Evolutionary conservation across 2,797 vertebrate species (phyloP).

Genomic region (Channa striata): DNA sequence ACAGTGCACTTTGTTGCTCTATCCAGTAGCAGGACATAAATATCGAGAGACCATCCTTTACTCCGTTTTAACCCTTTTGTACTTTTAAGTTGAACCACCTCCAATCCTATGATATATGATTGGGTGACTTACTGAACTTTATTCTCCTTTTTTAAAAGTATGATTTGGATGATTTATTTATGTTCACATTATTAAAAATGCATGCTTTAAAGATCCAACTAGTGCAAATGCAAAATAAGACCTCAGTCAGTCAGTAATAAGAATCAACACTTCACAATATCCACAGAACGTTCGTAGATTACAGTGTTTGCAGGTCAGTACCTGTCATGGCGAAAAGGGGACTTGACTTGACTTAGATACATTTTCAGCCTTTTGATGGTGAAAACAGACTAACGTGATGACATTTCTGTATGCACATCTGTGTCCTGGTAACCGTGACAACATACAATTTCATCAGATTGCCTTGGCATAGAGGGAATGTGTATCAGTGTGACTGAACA

Average conservation of each 20-base stretch:
- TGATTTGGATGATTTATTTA: conserved; percentile 59
- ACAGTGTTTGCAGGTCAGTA: conserved; percentile 6
- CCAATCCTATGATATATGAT: conserved; percentile 20
- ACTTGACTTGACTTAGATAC: too few species aligned
- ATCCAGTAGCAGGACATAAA: conserved; percentile 19
- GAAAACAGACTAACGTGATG: too few species aligned
- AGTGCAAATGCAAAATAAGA: conserved; percentile 41
- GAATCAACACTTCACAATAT: conserved; percentile 4
- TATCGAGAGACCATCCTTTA: conserved; percentile 3
- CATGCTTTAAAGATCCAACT: conserved; percentile 44
- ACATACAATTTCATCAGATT: background rate
- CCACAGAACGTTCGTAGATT: background rate
- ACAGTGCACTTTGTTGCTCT: conserved; percentile 7
- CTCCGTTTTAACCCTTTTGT: background rate
- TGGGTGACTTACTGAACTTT: conserved; percentile 4
- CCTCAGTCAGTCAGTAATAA: conserved; percentile 13
- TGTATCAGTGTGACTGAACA: conserved; percentile 13
- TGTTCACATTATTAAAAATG: conserved; percentile 54
- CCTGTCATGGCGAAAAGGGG: background rate
- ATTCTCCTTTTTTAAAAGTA: conserved; percentile 32
- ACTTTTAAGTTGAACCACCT: conserved; percentile 1
- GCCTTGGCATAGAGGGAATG: background rate
- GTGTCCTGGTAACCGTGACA: background rate
- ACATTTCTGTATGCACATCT: background rate
- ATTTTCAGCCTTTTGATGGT: too few species aligned